Evolutionary conservation across 2,113 vertebrate genomes (phyloP), one percentile per base, ranked within the genome.

Genomic region (Tretioscincus oriximinensis): DNA sequence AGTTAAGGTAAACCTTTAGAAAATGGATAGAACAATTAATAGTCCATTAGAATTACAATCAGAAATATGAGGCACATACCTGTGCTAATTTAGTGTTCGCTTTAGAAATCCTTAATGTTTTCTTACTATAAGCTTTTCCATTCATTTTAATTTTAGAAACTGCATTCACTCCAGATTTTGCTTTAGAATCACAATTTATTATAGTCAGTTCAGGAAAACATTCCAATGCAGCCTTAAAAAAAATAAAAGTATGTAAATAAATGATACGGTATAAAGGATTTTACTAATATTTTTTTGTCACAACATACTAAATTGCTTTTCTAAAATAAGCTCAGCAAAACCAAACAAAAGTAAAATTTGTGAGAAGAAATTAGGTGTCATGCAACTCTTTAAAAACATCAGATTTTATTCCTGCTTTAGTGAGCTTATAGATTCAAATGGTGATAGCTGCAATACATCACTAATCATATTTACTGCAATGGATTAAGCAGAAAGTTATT

Each of bases 111-210:
- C 97, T 97, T 95, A 99, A 94, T 51, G 97, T 99, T 93, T 98
- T 99, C 92, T 96, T 98, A 94, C 98, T 99, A 92, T 99, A 99
- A 84, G 96, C 90, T 93, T 96, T 98, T 35, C 98, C 98, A 83
- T 98, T 97, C 92, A 99, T 96, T 90, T 96, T 97, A 88, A 99
- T 97, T 94, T 98, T 99, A 78, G 97, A 97, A 86, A 96, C 88
- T 41, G 96, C 87, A 0, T 90, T 92, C 89, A 96, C 96, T 69
- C 96, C 96, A 66, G 95, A 96, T 86, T 98, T 98, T 89, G 94
- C 85, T 96, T 97, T 94, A 92, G 95, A 86, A 93, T 95, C 95
- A 73, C 95, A 97, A 24, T 96, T 97, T 84, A 98, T 95, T 89
- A 98, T 94, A 18, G 97, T 97, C 85, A 99, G 94, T 94, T 99